Evolutionary conservation across 2,113 vertebrate species (phyloP), one percentile per base, ranked within the genome.

Genomic region (Aplodontia rufa): DNA sequence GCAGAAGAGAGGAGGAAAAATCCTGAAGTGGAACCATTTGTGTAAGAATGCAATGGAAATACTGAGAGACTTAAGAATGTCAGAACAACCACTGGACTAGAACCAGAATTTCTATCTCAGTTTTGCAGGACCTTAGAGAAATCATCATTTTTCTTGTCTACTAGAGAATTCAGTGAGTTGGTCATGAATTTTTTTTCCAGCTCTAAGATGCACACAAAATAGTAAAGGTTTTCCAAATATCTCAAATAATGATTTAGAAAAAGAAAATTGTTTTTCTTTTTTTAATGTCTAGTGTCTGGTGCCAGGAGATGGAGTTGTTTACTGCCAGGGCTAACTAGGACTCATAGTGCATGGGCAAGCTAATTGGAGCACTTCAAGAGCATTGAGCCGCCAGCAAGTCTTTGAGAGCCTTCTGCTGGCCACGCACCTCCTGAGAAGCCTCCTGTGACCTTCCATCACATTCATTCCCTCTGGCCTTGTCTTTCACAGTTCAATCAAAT

Each of bases 41-140:
- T 94, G 12, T 53, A 51, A 82, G 55, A 86, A 86, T 20, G 87
- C 84, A 87, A 66, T 72, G 62, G 78, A 95, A 94, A 95, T 47
- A 64, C n/a, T 26, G 71, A 80, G 30, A 87, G 10, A 16, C 42
- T 81, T 42, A 83, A 74, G 37, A 47, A 81, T 78, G 20, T 76
- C 22, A 51, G 51, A 80, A 75, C 83, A 72, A 80, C 19, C 47
- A 68, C n/a, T 84, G 13, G 9, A 11, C 26, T 87, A 72, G 47
- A 72, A 68, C n/a, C 45, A 69, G 47, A 51, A 30, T 4, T 79
- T 66, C 53, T 30, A 22, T 60, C 42, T 24, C 40, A 22, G 37
- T 53, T 76, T 53, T 80, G 4, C 24, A 7, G 87, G 76, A 55
- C 71, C 66, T 85, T 28, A 40, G 6, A 47, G 47, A 87, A 83